Base-by-base conservation (phyloP, 2,797 vertebrate genomes). In the Xiphophorus birchmanni region DNA sequence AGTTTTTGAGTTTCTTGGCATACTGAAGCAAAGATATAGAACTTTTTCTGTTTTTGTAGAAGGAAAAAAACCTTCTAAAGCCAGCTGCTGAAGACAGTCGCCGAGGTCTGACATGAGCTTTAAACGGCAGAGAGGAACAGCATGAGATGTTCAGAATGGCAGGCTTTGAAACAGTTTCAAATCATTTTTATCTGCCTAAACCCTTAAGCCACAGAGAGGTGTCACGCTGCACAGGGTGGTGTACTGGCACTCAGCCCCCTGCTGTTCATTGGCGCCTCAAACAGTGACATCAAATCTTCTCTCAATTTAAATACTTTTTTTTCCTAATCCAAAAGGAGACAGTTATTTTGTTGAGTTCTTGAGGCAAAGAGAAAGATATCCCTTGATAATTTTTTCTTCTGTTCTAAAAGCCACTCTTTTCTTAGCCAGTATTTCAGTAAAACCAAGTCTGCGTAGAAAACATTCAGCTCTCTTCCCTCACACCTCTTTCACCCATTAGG, bases 401-500 rank as follows among this genome's bases (percentile, higher is more conserved):
- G 77, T 81, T 82, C 88, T 80, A 89, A 80, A 88, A 82, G 81
- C 83, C 81, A 29, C 77, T 73, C 77, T 88, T 87, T 91, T 58
- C 76, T 63, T 80, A 91, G 79, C 58, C 90, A 76, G 67, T 73
- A 84, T 89, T 87, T 91, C 83, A 89, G 88, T 82, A 67, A 75
- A 78, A 86, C 84, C 79, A 77, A 69, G 78, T 54, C 71, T 5
- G 71, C 81, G 78, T 81, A 80, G 75, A 82, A 86, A 87, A 85
- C 77, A 91, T 83, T 84, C n/a, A 21, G 45, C 10, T 26, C 42
- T 48, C 48, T 45, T 72, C 40, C 47, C 60, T 42, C 42, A n/a
- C 84, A 71, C 81, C 82, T 75, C 87, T 90, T 86, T 89, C 86
- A 87, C 85, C 91, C 90, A 93, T 93, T 94, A 91, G 88, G 92